phyloP scores from a whole-genome alignment of 2,888 invertebrate species.

The Clivina fossor region DNA sequence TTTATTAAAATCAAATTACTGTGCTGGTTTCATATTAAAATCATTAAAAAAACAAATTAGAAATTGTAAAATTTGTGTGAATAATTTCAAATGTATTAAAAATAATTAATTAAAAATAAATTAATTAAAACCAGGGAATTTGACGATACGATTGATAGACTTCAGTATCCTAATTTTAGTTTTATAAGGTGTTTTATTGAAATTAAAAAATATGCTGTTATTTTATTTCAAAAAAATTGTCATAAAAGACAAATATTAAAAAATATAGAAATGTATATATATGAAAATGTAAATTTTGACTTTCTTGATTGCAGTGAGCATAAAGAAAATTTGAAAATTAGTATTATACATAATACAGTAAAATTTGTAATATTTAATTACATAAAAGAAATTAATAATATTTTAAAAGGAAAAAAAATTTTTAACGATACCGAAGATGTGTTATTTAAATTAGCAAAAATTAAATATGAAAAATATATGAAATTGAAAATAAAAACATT shows the following conservation, averaged over 20 bases:
- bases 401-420: too few relatives aligned
- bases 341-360: too few relatives aligned
- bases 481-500: too few relatives aligned
- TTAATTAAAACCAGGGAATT: neutral
- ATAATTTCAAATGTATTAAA: neutral
- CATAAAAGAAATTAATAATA: too few relatives aligned
- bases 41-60: neutral
- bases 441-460: too few relatives aligned
- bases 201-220: neutral
- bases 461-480: too few relatives aligned
- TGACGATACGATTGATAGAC: neutral
- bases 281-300: constrained; percentile 1
- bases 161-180: constrained; percentile 5
- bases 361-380: too few relatives aligned
- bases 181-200: neutral
- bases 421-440: too few relatives aligned
- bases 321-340: too few relatives aligned
- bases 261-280: neutral
- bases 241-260: neutral
- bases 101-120: neutral
- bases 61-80: neutral
- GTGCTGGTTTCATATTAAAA: constrained; percentile 5
- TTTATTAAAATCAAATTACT: constrained; percentile 1
- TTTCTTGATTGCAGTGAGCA: neutral
- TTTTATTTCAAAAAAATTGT: neutral